These are phyloP conservation scores for Herminia tarsipennalis DNA, from an alignment of 2,888 invertebrate species.

Conservation along the genomic window DNA sequence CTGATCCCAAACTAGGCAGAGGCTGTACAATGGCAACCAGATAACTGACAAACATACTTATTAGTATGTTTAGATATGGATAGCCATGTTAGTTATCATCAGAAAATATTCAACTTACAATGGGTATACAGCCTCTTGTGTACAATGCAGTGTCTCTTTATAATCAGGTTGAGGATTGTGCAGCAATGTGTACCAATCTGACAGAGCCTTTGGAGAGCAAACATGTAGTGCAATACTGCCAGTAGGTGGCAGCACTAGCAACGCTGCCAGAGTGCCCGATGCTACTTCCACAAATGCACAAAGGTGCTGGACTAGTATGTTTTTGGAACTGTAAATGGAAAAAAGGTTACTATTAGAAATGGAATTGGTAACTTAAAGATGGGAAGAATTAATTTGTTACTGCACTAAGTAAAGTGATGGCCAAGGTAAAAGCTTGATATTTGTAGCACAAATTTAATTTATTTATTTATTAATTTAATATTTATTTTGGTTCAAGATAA, in stretches of 20 bases:
- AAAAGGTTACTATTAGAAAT: too few relatives aligned
- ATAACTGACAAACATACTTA: too few relatives aligned
- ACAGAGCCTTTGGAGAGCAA: constrained; percentile 91
- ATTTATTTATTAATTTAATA: too few relatives aligned
- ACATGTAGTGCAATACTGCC: constrained; percentile 91
- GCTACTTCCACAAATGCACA: constrained; percentile 94
- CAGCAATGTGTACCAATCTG: constrained; percentile 98
- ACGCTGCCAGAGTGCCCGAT: constrained; percentile 90
- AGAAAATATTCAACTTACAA: constrained; percentile 89
- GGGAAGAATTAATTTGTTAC: too few relatives aligned
- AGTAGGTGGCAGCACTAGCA: constrained; percentile 93
- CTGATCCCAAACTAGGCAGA: too few relatives aligned
- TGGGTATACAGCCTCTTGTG: constrained; percentile 99
- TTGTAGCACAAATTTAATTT: too few relatives aligned
- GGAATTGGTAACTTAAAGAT: too few relatives aligned
- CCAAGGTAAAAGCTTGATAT: too few relatives aligned
- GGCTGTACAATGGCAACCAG: too few relatives aligned
- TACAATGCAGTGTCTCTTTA: constrained; percentile 94
- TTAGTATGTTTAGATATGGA: too few relatives aligned
- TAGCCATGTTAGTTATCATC: neutral
- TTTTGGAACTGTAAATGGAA: constrained; percentile 87
- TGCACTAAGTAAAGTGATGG: too few relatives aligned
- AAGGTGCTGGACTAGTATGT: constrained; percentile 90
- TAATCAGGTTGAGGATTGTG: constrained; percentile 98
- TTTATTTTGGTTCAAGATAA: too few relatives aligned